A percentile compares a stretch with the other conserved stretches of the same genome.
phyloP scores from a whole-genome alignment of 2,888 invertebrate genomes.

The Lasioglossum calceatum region DNA sequence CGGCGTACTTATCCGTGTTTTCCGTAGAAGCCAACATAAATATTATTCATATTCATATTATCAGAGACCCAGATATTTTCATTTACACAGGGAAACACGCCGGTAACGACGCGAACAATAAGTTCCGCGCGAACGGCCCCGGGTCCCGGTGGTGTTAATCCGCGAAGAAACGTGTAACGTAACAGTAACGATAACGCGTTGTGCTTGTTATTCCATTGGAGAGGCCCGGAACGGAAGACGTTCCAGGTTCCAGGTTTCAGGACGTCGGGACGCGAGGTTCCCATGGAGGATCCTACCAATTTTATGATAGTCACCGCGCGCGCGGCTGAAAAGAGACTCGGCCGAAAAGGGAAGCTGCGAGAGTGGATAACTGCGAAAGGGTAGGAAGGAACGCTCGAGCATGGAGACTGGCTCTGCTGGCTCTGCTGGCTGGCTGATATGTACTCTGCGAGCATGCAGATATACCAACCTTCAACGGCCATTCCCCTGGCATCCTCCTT shows the following conservation, averaged over 20 bases:
- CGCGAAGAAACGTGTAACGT: background rate
- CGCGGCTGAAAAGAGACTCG: slow-evolving; percentile 29
- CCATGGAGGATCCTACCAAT: slow-evolving; percentile 8
- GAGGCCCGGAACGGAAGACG: background rate
- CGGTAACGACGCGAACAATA: slow-evolving; percentile 1
- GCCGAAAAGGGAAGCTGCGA: slow-evolving; percentile 29
- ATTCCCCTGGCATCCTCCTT: slow-evolving; percentile 33
- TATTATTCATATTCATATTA: background rate
- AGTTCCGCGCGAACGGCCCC: background rate
- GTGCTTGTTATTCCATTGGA: background rate
- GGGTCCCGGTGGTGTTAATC: background rate
- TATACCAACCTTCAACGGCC: slow-evolving; percentile 52
- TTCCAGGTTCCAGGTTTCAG: background rate
- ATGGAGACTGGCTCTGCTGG: slow-evolving; percentile 4
- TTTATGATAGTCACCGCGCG: slow-evolving; percentile 38
- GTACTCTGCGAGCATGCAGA: slow-evolving; percentile 56
- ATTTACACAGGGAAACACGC: background rate
- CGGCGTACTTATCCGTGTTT: background rate
- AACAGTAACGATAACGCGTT: background rate
- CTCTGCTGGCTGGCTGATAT: slow-evolving; percentile 44
- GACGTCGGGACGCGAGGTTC: background rate
- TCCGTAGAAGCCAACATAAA: background rate
- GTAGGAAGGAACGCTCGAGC: slow-evolving; percentile 18
- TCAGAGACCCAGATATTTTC: background rate
- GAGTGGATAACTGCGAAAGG: slow-evolving; percentile 11